Evolutionary conservation across 2,888 invertebrate species (phyloP).

Genomic region (Trachelus stipa): DNA sequence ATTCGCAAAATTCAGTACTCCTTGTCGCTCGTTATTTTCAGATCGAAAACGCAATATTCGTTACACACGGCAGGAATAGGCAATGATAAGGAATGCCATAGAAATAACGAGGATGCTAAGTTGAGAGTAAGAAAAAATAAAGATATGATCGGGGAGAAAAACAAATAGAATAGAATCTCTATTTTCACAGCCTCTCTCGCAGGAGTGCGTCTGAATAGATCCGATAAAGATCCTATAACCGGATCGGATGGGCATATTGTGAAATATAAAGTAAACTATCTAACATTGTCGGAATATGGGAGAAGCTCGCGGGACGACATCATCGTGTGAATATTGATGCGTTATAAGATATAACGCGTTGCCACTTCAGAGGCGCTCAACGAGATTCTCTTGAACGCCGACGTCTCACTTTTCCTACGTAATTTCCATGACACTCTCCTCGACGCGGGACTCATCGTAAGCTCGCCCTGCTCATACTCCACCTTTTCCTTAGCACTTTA

Average conservation of each 20-base stretch:
- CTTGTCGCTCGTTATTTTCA: neutral
- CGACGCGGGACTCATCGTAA: neutral
- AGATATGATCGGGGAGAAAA: neutral
- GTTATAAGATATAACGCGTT: slow-evolving; percentile 27
- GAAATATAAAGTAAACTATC: slow-evolving; percentile 57
- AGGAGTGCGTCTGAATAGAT: slow-evolving; percentile 42
- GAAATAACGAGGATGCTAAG: neutral
- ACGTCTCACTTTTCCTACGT: slow-evolving; percentile 1
- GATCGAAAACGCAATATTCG: neutral
- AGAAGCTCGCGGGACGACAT: slow-evolving; percentile 27
- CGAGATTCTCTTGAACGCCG: neutral
- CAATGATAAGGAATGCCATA: neutral
- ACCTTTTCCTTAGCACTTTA: neutral
- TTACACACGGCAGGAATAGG: neutral
- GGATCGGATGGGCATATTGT: slow-evolving; percentile 45
- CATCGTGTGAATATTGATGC: slow-evolving; percentile 51
- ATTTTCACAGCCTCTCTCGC: slow-evolving; percentile 45
- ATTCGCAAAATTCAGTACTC: neutral
- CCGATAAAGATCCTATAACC: slow-evolving; percentile 52
- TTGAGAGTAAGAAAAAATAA: slow-evolving; percentile 12
- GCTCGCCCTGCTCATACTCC: neutral
- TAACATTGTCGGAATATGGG: slow-evolving; percentile 45
- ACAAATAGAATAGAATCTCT: slow-evolving; percentile 38
- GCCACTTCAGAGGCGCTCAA: slow-evolving; percentile 2
- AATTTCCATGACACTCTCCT: neutral